Evolutionary conservation across 2,113 vertebrate species (phyloP), one percentile per base, ranked within the genome.

Genomic region (Corythornis vintsioides): DNA sequence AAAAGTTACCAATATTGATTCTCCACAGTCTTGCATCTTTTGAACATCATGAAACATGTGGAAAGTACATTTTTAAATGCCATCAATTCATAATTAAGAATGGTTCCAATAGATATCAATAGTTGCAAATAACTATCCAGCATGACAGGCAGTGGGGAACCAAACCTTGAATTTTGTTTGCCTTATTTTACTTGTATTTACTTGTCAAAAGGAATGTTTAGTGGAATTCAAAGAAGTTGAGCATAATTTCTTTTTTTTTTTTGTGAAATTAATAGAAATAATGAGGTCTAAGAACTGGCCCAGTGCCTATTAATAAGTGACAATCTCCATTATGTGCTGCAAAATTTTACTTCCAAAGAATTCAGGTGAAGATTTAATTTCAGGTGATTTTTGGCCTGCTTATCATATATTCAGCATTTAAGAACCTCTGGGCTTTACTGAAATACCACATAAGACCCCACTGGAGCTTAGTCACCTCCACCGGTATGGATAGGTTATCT

Each of bases 121-220:
- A 50, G 42, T 33, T 80, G 43, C 4, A 10, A 47, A 13, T 53
- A 75, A 42, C 28, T 56, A 12, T 22, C 29, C 45, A 55, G 20
- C n/a, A 72, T 28, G 48, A 59, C 0, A 0, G n/a, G 24, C 13
- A 83, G 29, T 12, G 12, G 25, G 48, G 20, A 93, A 83, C 18
- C 22, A 71, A 60, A 29, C 7, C 12, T 64, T 83, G 33, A 80
- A 77, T 63, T 73, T 79, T 65, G 22, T 73, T 93, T 91, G 50
- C 57, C 42, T 60, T 81, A 40, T 33, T 90, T 81, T 72, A 74
- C 40, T 87, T 90, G 52, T 71, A 86, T 90, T 81, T 72, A 74
- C 40, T 87, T 90, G 52, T 71, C 84, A 87, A 35, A 85, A 60
- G n/a, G 35, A 91, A 59, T 24, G 38, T 69, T 48, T 83, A 76